These are phyloP conservation scores for Taenaris catops DNA, from an alignment of 2,888 invertebrate species.

Conservation along the genomic window DNA sequence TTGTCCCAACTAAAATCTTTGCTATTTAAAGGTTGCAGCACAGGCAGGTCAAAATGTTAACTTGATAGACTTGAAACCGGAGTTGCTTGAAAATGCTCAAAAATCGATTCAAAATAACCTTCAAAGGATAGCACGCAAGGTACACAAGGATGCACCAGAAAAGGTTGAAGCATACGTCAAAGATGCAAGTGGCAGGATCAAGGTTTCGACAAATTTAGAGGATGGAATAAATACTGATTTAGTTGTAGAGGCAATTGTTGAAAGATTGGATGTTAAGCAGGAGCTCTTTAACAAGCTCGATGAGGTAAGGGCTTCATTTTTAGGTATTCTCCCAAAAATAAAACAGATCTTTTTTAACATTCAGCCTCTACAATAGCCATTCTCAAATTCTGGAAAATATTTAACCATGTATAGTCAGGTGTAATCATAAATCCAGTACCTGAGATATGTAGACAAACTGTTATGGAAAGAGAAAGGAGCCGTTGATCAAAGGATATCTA, in stretches of 20 bases:
- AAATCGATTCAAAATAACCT: constrained; percentile 85
- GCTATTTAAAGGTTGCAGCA: constrained; percentile 84
- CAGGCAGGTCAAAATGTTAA: constrained; percentile 90
- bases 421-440: too few species aligned
- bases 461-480: too few species aligned
- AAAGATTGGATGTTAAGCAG: constrained; percentile 89
- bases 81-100: constrained; percentile 86
- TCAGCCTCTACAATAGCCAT: too few species aligned
- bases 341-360: too few species aligned
- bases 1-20: too few species aligned
- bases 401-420: too few species aligned
- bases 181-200: constrained; percentile 77
- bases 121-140: constrained; percentile 88
- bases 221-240: constrained; percentile 85
- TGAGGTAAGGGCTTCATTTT: constrained; percentile 75
- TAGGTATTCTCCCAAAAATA: too few species aligned
- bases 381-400: too few species aligned
- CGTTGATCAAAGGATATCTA: too few species aligned
- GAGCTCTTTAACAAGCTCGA: constrained; percentile 88
- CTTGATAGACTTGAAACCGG: constrained; percentile 87
- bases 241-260: constrained; percentile 93
- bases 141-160: constrained; percentile 83
- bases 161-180: constrained; percentile 84
- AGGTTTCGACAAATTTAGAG: constrained; percentile 78
- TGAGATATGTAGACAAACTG: too few species aligned